Evolutionary conservation across 2,797 vertebrate genomes (phyloP).

Genomic region (Petrocephalus schoutedeni): DNA sequence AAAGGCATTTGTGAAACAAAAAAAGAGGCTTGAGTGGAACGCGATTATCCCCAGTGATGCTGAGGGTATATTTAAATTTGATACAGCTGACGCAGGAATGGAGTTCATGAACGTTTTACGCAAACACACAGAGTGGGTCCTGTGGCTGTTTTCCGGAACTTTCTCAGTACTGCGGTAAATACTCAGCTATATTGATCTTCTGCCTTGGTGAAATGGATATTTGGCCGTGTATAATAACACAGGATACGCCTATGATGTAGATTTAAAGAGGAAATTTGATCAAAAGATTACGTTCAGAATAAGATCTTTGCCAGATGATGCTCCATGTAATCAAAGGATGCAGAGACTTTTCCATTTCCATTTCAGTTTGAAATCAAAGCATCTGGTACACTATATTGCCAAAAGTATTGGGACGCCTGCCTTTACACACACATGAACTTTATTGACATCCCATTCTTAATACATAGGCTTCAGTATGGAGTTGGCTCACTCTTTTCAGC

Average conservation of each 20-base stretch:
- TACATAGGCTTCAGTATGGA: too few relatives aligned
- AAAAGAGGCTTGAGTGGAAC: neutral
- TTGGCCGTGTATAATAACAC: neutral
- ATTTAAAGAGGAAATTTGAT: neutral
- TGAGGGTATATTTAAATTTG: neutral
- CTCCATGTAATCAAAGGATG: neutral
- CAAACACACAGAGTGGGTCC: neutral
- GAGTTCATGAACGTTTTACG: neutral
- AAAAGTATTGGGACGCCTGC: too few relatives aligned
- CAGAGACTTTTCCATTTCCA: too few relatives aligned
- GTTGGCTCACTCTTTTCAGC: too few relatives aligned
- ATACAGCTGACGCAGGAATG: neutral
- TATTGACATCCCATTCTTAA: too few relatives aligned
- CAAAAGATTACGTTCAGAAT: neutral
- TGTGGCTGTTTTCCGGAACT: conserved; percentile 17
- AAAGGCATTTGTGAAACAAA: neutral
- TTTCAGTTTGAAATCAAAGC: too few relatives aligned
- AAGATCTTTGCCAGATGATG: neutral
- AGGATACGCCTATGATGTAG: neutral
- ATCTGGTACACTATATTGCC: too few relatives aligned
- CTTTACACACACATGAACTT: too few relatives aligned
- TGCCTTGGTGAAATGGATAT: conserved; percentile 22
- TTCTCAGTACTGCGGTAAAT: neutral
- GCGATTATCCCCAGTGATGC: neutral
- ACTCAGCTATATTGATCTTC: neutral